Evolutionary conservation across 2,113 vertebrate species (phyloP), one percentile per base, ranked within the genome.

Genomic region (Puffinus mauretanicus): DNA sequence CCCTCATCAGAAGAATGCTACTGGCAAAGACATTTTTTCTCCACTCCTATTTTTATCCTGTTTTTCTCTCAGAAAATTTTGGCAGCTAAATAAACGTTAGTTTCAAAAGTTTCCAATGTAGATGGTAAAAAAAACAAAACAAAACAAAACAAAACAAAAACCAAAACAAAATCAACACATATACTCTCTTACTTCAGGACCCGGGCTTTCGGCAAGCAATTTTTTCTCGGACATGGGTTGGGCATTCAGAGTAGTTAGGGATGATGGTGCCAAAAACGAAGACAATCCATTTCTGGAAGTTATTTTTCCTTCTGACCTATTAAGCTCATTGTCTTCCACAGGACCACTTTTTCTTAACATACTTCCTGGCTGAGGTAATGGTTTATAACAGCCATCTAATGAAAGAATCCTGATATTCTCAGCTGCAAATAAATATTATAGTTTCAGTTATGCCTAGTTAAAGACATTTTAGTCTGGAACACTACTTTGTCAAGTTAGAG

Each of bases 321-420:
- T 52, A 8, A 81, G 84, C 30, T 97, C 96, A 66, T 92, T 83
- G 47, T 98, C 97, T 25, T 93, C 92, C 16, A 38, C 7, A 6
- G 70, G 97, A 77, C 27, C 87, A 34, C 65, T 97, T 88, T 96
- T 92, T 70, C 88, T 97, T 34, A 98, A 73, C 32, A 96, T 38
- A 61, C 81, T 97, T 94, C 98, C 98, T 57, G 98, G 98, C 36
- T 97, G 97, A 86, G 98, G 98, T 93, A 94, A 98, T 80, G 98
- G 98, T 93, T 93, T 98, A 5, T 97, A 98, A 26, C 91, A 95
- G 65, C 96, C 96, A 65, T 93, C 98, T 42, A 97, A 84, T 24
- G 86, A 44, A 72, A 88, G 44, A 77, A 86, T 73, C 54, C 84
- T 94, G 78, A 80, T 90, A 72, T 86, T 91, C 83, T 96, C 94